Percentiles rank a stretch among this genome's conserved stretches.
Evolutionary conservation across 2,888 invertebrate species (phyloP).

Genomic region (Pristionchus mayeri): DNA sequence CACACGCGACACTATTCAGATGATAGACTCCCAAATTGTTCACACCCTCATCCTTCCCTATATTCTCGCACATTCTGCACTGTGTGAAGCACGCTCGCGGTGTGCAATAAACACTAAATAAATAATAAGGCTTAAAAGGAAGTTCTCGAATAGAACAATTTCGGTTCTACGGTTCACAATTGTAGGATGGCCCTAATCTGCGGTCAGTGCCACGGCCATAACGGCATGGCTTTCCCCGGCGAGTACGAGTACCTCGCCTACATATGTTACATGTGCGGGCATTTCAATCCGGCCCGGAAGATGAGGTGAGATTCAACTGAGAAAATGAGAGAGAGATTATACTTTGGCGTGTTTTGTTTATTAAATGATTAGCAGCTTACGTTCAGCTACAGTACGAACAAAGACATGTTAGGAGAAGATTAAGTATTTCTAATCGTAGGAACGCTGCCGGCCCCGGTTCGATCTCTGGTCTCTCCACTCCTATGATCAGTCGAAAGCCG

Average conservation of each 20-base stretch:
- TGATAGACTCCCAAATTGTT: too few relatives aligned
- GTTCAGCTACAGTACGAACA: too few relatives aligned
- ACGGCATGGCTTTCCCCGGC: constrained; percentile 88
- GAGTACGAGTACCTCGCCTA: constrained; percentile 86
- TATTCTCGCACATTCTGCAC: too few relatives aligned
- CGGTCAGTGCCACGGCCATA: constrained; percentile 89
- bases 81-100: too few relatives aligned
- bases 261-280: constrained; percentile 79
- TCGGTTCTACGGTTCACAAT: too few relatives aligned
- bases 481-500: constrained; percentile 33
- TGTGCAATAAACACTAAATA: too few relatives aligned
- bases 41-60: too few relatives aligned
- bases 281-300: constrained; percentile 66
- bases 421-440: too few relatives aligned
- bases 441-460: constrained; percentile 22
- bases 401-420: too few relatives aligned
- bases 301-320: constrained; percentile 36
- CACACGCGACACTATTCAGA: constrained; percentile 15
- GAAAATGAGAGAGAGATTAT: neutral
- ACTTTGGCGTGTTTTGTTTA: neutral
- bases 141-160: too few relatives aligned
- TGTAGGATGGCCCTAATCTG: constrained; percentile 91
- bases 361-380: neutral
- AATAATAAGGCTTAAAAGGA: too few relatives aligned
- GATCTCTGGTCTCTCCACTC: constrained; percentile 43